Evolutionary conservation across 2,888 invertebrate genomes (phyloP).

Genomic region (Cordilura impudica): DNA sequence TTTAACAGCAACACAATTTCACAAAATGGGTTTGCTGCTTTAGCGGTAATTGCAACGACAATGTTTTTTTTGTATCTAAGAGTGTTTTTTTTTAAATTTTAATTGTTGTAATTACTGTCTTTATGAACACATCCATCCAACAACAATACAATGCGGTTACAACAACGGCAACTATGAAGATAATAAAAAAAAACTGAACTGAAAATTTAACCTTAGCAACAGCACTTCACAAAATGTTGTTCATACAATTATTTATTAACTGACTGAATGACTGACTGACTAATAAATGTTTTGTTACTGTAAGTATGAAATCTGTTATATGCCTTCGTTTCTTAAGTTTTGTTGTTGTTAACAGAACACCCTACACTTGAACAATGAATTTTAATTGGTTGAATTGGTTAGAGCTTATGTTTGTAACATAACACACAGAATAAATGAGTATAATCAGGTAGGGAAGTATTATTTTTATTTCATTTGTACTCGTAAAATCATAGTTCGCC

Average conservation of each 20-base stretch:
- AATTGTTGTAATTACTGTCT: conserved; percentile 44
- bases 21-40: conserved; percentile 27
- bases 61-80: conserved; percentile 39
- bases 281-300: conserved; percentile 25
- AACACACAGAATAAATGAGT: too few species aligned
- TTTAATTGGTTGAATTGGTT: too few species aligned
- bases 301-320: conserved; percentile 6
- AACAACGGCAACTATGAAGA: conserved; percentile 7
- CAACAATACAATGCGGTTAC: conserved; percentile 28
- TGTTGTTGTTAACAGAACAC: not conserved
- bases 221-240: conserved; percentile 26
- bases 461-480: too few species aligned
- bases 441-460: too few species aligned
- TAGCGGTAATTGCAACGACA: conserved; percentile 53
- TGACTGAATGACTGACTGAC: not conserved
- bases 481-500: too few species aligned
- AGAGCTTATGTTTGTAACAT: too few species aligned
- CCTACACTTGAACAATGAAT: not conserved
- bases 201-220: conserved; percentile 47
- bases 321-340: not conserved
- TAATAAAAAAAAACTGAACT: conserved; percentile 18
- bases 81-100: conserved; percentile 18
- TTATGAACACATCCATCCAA: conserved; percentile 36
- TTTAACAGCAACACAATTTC: conserved; percentile 26
- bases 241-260: conserved; percentile 25